Evolutionary conservation across 2,888 invertebrate species (phyloP), one percentile per base, ranked within the genome.

Genomic region (Eupelmus urozonus): DNA sequence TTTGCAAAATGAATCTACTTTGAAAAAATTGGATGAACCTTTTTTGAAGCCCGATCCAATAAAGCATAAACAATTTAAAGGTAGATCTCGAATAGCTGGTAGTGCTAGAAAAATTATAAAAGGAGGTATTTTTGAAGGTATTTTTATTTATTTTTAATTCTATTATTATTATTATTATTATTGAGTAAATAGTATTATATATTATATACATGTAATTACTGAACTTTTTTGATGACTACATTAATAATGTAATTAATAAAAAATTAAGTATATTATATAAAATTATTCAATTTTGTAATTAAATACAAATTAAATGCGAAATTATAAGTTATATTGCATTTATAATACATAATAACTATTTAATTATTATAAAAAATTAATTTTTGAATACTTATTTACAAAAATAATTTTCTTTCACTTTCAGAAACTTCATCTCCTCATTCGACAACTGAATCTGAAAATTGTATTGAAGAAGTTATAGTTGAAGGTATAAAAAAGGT

Each of bases 21-120:
- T 84, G 63, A 80, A 83, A 16, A 87, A 87, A 69, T 81, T 83
- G 45, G 88, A 88, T 62, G 87, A 87, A 79, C 86, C 88, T 9
- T 89, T 89, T 81, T 79, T 89, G 34, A 89, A 87, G 80, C 89
- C 89, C 23, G 82, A 83, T 9, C 81, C 85, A 60, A 83, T 84
- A 20, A 85, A 86, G 66, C 82, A 84, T 29, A 86, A 85, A 42
- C 82, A 85, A 63, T 88, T 88, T 27, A 84, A 87, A 42, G 87
- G 86, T n/a, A 82, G 86, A 72, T 85, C 87, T 13, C 83, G 84
- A 59, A 84, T 84, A 69, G 84, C 81, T 62, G 79, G 83, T 40
- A 86, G 80, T 29, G 87, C 85, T 0, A 83, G 87, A 72, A 89
- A 88, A 80, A 83, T 87, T 71, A 85, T 84, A 1, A 88, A 88